Evolutionary conservation across 2,797 vertebrate species (phyloP), one percentile per base, ranked within the genome.

Genomic region (Anomalospiza imberbis): DNA sequence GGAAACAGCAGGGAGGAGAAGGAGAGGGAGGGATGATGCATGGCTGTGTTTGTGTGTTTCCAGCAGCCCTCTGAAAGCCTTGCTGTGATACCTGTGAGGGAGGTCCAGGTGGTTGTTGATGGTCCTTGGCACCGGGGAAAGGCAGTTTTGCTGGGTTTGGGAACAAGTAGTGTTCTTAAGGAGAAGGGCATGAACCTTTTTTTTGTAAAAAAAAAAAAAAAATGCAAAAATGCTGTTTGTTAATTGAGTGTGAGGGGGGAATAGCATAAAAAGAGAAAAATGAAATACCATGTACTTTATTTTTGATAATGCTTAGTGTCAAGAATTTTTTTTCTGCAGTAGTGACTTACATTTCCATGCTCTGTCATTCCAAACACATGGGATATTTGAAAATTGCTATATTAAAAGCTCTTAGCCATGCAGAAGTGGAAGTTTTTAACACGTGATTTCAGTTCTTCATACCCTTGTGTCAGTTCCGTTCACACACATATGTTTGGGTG

Each of bases 401-500:
- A 34, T 58, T 53, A 32, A 32, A 34, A 62, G 32, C 24, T 77
- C 57, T 13, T 29, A 61, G 15, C 32, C 7, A 24, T 55, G 42
- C 38, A 74, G 62, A 75, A 85, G 34, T 36, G 38, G 10, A 19
- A 16, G 9, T 21, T 68, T 80, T 54, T 34, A 62, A 58, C 16
- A 2, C 9, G 34, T 5, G 5, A 7, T 63, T 88, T 91, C 50
- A 36, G 20, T 63, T 83, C n/a, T 54, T 40, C 68, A 4, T 40
- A 11, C 9, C 20, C 15, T 51, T 22, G 9, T 25, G 28, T 31
- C 31, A 31, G 15, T 67, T 78, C 51, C 24, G 9, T 57, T 62
- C 55, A 9, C 11, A 40, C 10, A 5, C 4, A 0, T 2, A 0
- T 17, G 5, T 51, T 80, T 26, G 38, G 51, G 31, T 62, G 40